Conservation (phyloP, 2,797 vertebrate genomes). For the Orestias chungarensis region DNA sequence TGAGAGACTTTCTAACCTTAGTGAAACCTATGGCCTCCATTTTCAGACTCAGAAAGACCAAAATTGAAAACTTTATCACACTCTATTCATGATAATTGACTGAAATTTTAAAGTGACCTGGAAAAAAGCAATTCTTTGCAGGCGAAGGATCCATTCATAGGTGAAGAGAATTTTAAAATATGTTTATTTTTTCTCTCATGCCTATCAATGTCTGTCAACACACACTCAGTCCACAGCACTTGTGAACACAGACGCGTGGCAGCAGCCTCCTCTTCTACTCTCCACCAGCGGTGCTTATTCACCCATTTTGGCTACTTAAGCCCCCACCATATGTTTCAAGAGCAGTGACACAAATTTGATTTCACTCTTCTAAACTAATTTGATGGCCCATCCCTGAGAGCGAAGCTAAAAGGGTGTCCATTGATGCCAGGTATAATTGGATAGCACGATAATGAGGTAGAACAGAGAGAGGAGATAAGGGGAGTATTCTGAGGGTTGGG, state of each 20-base stretch:
- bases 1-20: not conserved
- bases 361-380: constrained; percentile 73
- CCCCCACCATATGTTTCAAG: constrained; percentile 63
- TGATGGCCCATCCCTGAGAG: constrained; percentile 62
- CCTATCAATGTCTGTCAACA: not conserved
- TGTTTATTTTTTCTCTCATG: not conserved
- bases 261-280: constrained; percentile 32
- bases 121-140: not conserved
- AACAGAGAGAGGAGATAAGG: constrained; percentile 57
- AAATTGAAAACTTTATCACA: no score
- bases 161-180: not conserved
- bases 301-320: constrained; percentile 63
- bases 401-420: constrained; percentile 65
- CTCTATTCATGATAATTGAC: not conserved
- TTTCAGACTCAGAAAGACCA: no score
- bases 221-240: constrained; percentile 6
- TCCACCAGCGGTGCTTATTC: constrained; percentile 44
- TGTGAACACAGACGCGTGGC: constrained; percentile 13
- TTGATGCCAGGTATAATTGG: constrained; percentile 73
- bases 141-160: not conserved
- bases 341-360: constrained; percentile 74
- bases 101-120: not conserved
- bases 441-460: constrained; percentile 69
- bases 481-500: constrained; percentile 44
- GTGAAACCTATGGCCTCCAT: not conserved